Evolutionary conservation across 1,140 invertebrate species (phyloP).

Genomic region (Hylyphantes graminicola): DNA sequence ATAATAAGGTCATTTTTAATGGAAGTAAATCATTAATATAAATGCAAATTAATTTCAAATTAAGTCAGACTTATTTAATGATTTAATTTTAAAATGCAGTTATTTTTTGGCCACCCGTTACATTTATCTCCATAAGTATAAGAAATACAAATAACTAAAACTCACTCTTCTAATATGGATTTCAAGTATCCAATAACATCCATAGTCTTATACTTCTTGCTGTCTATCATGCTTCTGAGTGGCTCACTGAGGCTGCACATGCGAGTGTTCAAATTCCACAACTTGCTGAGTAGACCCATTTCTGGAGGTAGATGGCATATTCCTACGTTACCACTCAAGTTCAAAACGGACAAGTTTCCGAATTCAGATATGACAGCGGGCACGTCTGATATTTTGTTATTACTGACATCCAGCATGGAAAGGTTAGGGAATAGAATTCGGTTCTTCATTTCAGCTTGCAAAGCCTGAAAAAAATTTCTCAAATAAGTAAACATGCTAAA

Average conservation of each 20-base stretch:
- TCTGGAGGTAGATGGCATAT: slow-evolving; percentile 90
- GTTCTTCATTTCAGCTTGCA: slow-evolving; percentile 62
- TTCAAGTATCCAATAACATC: slow-evolving; percentile 97
- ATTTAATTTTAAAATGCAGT: too few species aligned
- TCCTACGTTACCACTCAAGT: slow-evolving; percentile 89
- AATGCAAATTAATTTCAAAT: too few species aligned
- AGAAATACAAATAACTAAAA: slow-evolving; percentile 6
- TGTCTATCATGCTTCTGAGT: slow-evolving; percentile 90
- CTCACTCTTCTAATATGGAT: slow-evolving; percentile 74
- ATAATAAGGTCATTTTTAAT: too few species aligned
- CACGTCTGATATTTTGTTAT: slow-evolving; percentile 84
- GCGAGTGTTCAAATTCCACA: slow-evolving; percentile 96
- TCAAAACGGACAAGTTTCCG: slow-evolving; percentile 90
- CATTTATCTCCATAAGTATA: neutral
- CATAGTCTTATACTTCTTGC: slow-evolving; percentile 94
- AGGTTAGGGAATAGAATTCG: slow-evolving; percentile 90
- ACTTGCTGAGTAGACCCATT: slow-evolving; percentile 89
- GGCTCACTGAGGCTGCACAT: slow-evolving; percentile 91
- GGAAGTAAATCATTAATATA: too few species aligned
- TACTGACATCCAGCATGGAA: slow-evolving; percentile 93
- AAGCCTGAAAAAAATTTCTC: slow-evolving; percentile 24
- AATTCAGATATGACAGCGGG: slow-evolving; percentile 88
- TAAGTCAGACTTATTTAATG: too few species aligned
- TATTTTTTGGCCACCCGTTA: neutral
- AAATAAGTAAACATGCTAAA: too few species aligned